These are phyloP conservation scores for Polydrusus tereticollis DNA, from an alignment of 2,888 invertebrate genomes.

Conservation along the genomic window DNA sequence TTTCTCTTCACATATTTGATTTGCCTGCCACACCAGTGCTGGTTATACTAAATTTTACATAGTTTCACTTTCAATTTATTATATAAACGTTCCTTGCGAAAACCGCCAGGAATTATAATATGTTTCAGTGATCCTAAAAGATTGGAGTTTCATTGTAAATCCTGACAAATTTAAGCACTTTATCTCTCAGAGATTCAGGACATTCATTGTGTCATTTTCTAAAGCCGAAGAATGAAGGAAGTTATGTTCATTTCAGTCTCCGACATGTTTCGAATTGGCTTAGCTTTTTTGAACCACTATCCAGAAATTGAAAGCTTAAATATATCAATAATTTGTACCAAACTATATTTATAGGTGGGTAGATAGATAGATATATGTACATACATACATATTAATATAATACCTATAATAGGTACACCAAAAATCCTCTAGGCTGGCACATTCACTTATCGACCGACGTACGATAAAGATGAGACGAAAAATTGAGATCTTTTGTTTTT, in stretches of 20 bases:
- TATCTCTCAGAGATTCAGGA: constrained; percentile 28
- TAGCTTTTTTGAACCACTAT: neutral
- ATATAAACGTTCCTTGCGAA: constrained; percentile 13
- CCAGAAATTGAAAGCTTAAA: neutral
- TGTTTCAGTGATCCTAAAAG: constrained; percentile 32
- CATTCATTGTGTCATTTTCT: constrained; percentile 28
- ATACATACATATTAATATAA: too few species aligned
- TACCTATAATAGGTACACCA: too few species aligned
- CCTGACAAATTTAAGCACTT: constrained; percentile 38
- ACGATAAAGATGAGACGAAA: neutral
- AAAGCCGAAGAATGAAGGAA: constrained; percentile 16
- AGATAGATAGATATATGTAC: too few species aligned
- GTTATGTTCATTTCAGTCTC: constrained; percentile 5
- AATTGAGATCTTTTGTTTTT: neutral
- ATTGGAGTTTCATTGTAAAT: constrained; percentile 35
- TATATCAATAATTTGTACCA: neutral
- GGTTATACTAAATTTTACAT: neutral
- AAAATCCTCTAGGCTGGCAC: too few species aligned
- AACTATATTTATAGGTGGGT: too few species aligned
- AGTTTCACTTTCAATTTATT: constrained; percentile 12
- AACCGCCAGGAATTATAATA: constrained; percentile 19
- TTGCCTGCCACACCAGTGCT: neutral
- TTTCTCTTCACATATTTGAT: too few species aligned
- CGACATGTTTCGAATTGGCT: neutral
- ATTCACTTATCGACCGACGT: neutral